A percentile compares a stretch with the other conserved stretches of the same genome.
These are phyloP conservation scores for Saimiri boliviensis DNA, from an alignment of 2,113 vertebrate genomes.

Conservation along the genomic window DNA sequence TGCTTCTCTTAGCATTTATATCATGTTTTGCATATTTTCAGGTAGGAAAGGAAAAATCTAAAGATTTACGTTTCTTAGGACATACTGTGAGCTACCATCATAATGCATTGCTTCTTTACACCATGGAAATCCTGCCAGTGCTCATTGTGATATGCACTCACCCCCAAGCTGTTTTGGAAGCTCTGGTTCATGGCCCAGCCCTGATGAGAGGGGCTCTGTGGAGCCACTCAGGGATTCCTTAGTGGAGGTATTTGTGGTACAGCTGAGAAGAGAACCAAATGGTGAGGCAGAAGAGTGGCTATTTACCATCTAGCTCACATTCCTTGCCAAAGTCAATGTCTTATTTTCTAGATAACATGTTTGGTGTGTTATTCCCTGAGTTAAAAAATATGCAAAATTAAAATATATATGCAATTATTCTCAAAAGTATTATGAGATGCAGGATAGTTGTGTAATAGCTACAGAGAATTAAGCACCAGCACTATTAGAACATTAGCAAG, in stretches of 20 bases:
- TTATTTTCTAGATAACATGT: background rate
- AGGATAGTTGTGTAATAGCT: background rate
- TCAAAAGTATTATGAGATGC: slow-evolving; percentile 5
- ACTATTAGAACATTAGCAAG: slow-evolving; percentile 41
- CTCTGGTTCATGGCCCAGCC: background rate
- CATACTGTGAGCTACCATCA: background rate
- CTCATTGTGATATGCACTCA: background rate
- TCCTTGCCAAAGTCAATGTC: slow-evolving; percentile 22
- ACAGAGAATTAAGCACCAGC: slow-evolving; percentile 22
- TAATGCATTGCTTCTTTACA: background rate
- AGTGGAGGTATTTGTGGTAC: background rate
- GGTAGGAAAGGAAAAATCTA: background rate
- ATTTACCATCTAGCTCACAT: background rate
- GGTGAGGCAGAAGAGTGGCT: background rate
- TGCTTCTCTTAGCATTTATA: background rate
- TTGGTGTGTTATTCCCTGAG: background rate
- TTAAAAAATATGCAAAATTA: slow-evolving; percentile 14
- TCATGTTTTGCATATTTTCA: background rate
- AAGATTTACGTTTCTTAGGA: background rate
- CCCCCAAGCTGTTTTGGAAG: background rate
- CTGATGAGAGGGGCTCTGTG: too few relatives aligned
- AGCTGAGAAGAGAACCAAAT: background rate
- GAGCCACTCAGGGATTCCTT: background rate
- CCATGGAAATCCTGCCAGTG: background rate
- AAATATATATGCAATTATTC: slow-evolving; percentile 37